A percentile compares a stretch with the other conserved stretches of the same genome.
Conservation (phyloP, 2,113 vertebrate genomes). For the Mus spicilegus region DNA sequence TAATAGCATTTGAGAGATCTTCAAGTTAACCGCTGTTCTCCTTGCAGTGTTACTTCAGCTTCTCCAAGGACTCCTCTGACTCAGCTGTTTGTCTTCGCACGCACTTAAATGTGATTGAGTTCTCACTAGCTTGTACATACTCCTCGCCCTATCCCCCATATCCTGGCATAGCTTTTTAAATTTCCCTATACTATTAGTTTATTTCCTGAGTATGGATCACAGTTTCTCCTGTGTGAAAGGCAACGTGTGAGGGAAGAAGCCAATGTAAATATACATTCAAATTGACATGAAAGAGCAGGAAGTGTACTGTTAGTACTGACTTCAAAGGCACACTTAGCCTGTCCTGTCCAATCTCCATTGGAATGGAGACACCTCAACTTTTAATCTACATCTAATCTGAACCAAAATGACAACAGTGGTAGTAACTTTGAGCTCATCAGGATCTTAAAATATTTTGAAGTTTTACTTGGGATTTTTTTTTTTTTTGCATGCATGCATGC, state of each 20-base stretch:
- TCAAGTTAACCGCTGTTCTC: neutral
- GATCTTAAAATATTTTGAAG: neutral
- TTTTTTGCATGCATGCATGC: neutral
- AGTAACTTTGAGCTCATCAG: neutral
- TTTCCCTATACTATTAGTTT: neutral
- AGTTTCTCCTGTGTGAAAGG: neutral
- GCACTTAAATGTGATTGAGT: neutral
- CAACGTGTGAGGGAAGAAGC: neutral
- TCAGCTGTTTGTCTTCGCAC: neutral
- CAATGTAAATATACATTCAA: neutral
- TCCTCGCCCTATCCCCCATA: neutral
- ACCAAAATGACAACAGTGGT: neutral
- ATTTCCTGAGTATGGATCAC: neutral
- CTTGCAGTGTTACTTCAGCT: neutral
- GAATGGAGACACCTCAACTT: neutral
- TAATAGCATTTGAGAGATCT: neutral
- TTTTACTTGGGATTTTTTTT: neutral
- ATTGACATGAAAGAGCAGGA: neutral
- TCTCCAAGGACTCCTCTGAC: neutral
- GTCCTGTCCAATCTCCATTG: neutral
- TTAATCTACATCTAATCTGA: neutral
- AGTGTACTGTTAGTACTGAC: neutral
- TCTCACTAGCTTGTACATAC: neutral
- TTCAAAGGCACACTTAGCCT: neutral
- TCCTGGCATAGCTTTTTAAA: neutral